Evolutionary conservation across 2,113 vertebrate genomes (phyloP).

Genomic region (Clarias gariepinus): DNA sequence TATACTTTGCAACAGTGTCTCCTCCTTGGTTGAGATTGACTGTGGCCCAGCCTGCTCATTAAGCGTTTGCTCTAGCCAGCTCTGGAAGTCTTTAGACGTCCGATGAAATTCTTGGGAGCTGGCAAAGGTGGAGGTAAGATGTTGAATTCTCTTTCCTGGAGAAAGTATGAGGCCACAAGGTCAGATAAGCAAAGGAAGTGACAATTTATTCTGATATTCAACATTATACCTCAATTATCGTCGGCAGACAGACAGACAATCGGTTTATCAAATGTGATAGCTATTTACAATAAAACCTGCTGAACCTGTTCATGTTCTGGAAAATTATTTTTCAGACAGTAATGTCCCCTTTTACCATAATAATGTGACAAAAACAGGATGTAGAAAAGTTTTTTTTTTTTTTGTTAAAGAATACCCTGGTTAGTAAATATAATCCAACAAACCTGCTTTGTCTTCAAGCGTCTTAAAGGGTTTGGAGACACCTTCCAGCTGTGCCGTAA

Average conservation of each 20-base stretch:
- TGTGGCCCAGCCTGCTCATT: conserved; percentile 74
- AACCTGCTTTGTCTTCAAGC: conserved; percentile 93
- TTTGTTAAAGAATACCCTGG: background rate
- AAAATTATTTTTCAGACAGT: background rate
- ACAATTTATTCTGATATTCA: background rate
- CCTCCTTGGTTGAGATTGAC: conserved; percentile 79
- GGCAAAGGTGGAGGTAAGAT: conserved; percentile 85
- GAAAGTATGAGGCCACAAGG: conserved; percentile 38
- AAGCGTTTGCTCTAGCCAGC: conserved; percentile 83
- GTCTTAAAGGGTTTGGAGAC: conserved; percentile 87
- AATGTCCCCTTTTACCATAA: background rate
- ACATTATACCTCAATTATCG: background rate
- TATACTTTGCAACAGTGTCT: conserved; percentile 77
- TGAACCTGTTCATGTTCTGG: background rate
- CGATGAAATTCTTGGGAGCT: conserved; percentile 94
- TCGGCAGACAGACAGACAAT: background rate
- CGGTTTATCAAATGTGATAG: background rate
- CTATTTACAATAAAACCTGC: background rate
- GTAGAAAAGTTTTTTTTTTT: background rate
- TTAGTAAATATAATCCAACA: conserved; percentile 51
- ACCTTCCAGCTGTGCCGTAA: conserved; percentile 85
- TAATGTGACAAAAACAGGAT: background rate
- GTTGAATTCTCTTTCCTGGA: conserved; percentile 83
- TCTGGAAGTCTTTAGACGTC: conserved; percentile 89
- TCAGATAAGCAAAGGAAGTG: conserved; percentile 6